Conservation (phyloP, 2,113 vertebrate genomes). For the Excalfactoria chinensis region DNA sequence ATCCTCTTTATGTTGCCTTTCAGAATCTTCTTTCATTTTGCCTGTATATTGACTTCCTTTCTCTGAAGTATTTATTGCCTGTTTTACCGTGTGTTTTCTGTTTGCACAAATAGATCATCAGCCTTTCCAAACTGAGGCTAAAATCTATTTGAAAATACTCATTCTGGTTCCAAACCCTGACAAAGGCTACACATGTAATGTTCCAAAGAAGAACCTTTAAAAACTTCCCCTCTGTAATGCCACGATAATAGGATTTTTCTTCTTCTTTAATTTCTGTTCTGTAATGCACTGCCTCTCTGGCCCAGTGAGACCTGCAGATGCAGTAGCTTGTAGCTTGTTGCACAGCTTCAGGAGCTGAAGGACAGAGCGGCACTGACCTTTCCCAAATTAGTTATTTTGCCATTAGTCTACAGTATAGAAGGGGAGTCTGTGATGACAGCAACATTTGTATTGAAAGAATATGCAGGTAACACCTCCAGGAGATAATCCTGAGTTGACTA, state of each 20-base stretch:
- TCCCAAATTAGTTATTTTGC: neutral
- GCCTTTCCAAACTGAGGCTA: neutral
- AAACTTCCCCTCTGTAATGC: neutral
- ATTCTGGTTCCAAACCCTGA: neutral
- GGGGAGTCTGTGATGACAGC: neutral
- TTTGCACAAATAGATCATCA: slow-evolving; percentile 1
- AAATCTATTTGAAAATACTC: slow-evolving; percentile 4
- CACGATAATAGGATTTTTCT: neutral
- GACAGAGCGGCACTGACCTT: neutral
- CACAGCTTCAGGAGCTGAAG: neutral
- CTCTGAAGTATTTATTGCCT: neutral
- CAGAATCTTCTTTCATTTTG: neutral
- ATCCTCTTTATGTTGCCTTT: neutral
- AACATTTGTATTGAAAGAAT: neutral
- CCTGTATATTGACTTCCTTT: neutral
- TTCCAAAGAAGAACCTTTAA: neutral
- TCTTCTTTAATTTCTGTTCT: neutral
- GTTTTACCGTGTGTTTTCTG: neutral
- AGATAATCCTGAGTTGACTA: neutral
- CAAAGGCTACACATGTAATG: neutral
- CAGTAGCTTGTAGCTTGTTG: neutral
- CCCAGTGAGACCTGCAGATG: neutral
- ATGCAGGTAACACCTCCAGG: neutral
- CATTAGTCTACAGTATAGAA: neutral
- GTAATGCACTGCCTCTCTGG: neutral